Percentiles rank a stretch among this genome's conserved stretches.
These are phyloP conservation scores for Conopomorpha cramerella DNA, from an alignment of 1,140 invertebrate genomes.

Conservation along the genomic window DNA sequence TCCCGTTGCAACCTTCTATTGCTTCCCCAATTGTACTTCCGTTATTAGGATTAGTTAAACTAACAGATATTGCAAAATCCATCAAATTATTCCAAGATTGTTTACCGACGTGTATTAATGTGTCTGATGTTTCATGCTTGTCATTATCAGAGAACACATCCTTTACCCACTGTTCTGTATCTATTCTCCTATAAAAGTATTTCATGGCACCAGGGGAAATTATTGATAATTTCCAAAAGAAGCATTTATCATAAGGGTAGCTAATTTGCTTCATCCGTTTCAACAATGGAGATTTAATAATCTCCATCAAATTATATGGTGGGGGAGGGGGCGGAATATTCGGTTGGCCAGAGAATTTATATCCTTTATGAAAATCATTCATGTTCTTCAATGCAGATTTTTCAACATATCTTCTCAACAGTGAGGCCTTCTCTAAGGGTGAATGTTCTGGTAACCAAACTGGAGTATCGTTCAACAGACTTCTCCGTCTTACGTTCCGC, in stretches of 20 bases:
- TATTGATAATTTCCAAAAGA: slow-evolving; percentile 73
- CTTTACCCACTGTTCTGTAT: slow-evolving; percentile 35
- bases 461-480: slow-evolving; percentile 64
- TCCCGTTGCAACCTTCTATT: slow-evolving; percentile 42
- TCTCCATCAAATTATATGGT: slow-evolving; percentile 49
- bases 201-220: slow-evolving; percentile 57
- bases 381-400: slow-evolving; percentile 57
- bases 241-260: slow-evolving; percentile 54
- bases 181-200: slow-evolving; percentile 33
- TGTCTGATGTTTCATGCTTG: slow-evolving; percentile 21
- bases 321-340: slow-evolving; percentile 28
- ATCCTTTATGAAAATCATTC: slow-evolving; percentile 58
- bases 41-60: slow-evolving; percentile 25
- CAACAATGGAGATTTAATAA: slow-evolving; percentile 48
- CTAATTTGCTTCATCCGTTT: slow-evolving; percentile 51
- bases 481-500: slow-evolving; percentile 54
- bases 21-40: slow-evolving; percentile 23
- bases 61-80: slow-evolving; percentile 47
- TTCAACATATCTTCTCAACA: slow-evolving; percentile 55
- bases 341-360: slow-evolving; percentile 36
- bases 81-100: slow-evolving; percentile 51
- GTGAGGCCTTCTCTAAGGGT: slow-evolving; percentile 53
- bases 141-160: slow-evolving; percentile 34
- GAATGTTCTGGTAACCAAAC: slow-evolving; percentile 63
- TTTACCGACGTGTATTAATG: slow-evolving; percentile 39